Evolutionary conservation across 1,140 invertebrate genomes (phyloP), one percentile per base, ranked within the genome.

Genomic region (Dinoponera quadriceps): DNA sequence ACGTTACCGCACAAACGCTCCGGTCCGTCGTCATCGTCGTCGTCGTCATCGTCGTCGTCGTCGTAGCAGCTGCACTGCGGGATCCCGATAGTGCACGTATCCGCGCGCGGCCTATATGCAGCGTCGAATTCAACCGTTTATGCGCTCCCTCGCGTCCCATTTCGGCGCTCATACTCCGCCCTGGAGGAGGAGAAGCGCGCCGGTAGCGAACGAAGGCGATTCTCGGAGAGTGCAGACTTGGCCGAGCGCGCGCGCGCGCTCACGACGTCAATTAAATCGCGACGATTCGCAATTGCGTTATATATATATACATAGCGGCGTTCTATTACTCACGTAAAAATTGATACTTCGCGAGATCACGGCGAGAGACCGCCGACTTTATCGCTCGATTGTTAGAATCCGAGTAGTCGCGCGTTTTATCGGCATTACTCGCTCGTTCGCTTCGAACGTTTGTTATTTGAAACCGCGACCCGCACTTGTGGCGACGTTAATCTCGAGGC

Each of bases 271-370:
- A 44, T 83, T 78, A 78, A 77, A 60, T 60, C 71, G 73, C 54
- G 81, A 66, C 60, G 74, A 85, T 81, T 78, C 62, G 59, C 81
- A 86, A 89, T 63, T 77, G n/a, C n/a, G n/a, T n/a, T n/a, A n/a
- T n/a, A n/a, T n/a, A n/a, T n/a, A n/a, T n/a, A n/a, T n/a, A n/a
- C n/a, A n/a, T n/a, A n/a, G n/a, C n/a, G n/a, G n/a, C n/a, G n/a
- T n/a, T n/a, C n/a, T n/a, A n/a, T n/a, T n/a, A n/a, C n/a, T n/a
- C n/a, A n/a, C n/a, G n/a, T n/a, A n/a, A n/a, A n/a, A n/a, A n/a
- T n/a, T n/a, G n/a, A n/a, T n/a, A n/a, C n/a, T n/a, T n/a, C n/a
- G n/a, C n/a, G n/a, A n/a, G n/a, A n/a, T n/a, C n/a, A n/a, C n/a
- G n/a, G n/a, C n/a, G n/a, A n/a, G n/a, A n/a, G n/a, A n/a, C n/a